Evolutionary conservation across 2,888 invertebrate genomes (phyloP).

Genomic region (Muschampia plurimacula): DNA sequence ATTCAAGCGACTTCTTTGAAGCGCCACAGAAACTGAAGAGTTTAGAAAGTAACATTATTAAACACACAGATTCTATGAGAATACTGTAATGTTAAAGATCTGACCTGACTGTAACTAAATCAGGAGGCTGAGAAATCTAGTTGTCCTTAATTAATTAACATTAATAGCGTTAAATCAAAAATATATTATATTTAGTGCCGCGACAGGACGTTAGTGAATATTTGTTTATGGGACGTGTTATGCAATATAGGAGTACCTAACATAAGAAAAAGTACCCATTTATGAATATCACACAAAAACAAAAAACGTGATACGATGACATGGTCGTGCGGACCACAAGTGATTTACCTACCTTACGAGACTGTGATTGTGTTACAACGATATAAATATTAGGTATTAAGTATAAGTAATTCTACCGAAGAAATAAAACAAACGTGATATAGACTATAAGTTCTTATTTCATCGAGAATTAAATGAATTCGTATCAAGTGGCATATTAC

Average conservation of each 20-base stretch:
- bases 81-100: constrained; percentile 64
- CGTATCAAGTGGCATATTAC: constrained; percentile 38
- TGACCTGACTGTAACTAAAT: constrained; percentile 49
- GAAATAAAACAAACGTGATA: constrained; percentile 47
- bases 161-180: background rate
- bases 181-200: background rate
- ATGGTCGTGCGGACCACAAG: constrained; percentile 63
- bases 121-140: constrained; percentile 68
- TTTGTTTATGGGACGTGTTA: background rate
- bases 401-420: constrained; percentile 40
- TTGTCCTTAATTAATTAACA: constrained; percentile 42
- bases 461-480: constrained; percentile 31
- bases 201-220: constrained; percentile 11
- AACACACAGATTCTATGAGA: constrained; percentile 80
- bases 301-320: constrained; percentile 32
- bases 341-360: constrained; percentile 68
- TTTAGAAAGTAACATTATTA: constrained; percentile 72
- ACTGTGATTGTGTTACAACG: constrained; percentile 74
- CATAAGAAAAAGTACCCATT: background rate
- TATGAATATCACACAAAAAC: background rate
- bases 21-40: constrained; percentile 63
- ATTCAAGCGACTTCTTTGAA: constrained; percentile 72
- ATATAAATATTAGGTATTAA: constrained; percentile 39
- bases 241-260: constrained; percentile 13
- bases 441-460: constrained; percentile 44